A percentile compares a stretch with the other conserved stretches of the same genome.
Evolutionary conservation across 2,113 vertebrate genomes (phyloP).

Genomic region (Otus sunia): DNA sequence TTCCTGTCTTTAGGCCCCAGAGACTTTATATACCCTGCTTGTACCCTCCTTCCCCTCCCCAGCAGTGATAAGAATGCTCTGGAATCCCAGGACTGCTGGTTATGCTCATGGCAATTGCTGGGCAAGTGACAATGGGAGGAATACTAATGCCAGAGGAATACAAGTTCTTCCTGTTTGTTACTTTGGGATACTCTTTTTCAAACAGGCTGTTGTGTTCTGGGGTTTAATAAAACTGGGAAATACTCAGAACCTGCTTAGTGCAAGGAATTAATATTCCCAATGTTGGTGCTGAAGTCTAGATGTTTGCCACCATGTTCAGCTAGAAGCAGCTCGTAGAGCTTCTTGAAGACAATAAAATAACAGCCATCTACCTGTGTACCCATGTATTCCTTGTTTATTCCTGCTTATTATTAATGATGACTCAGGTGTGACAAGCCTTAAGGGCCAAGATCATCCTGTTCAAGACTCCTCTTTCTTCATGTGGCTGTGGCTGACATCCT

Average conservation of each 20-base stretch:
- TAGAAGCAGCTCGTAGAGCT: not conserved
- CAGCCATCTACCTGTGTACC: not conserved
- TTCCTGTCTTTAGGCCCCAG: not conserved
- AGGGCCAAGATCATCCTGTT: not conserved
- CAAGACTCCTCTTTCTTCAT: not conserved
- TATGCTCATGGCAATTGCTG: not conserved
- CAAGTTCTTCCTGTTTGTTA: slow-evolving; percentile 25
- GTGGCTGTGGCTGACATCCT: not conserved
- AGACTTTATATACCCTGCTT: not conserved
- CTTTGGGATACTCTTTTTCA: not conserved
- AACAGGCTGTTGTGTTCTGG: not conserved
- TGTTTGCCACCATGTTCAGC: not conserved
- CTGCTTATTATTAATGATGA: not conserved
- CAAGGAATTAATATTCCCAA: not conserved
- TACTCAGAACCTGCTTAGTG: not conserved
- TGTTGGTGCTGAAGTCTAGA: not conserved
- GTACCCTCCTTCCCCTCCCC: not conserved
- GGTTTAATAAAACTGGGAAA: not conserved
- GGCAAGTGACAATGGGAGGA: not conserved
- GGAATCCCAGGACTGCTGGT: not conserved
- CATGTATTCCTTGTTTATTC: not conserved
- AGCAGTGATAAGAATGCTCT: not conserved
- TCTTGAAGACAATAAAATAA: not conserved
- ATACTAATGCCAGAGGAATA: slow-evolving; percentile 12
- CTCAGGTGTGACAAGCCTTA: not conserved